Conservation (phyloP, 2,888 invertebrate species). For the Clepsis dumicolana region DNA sequence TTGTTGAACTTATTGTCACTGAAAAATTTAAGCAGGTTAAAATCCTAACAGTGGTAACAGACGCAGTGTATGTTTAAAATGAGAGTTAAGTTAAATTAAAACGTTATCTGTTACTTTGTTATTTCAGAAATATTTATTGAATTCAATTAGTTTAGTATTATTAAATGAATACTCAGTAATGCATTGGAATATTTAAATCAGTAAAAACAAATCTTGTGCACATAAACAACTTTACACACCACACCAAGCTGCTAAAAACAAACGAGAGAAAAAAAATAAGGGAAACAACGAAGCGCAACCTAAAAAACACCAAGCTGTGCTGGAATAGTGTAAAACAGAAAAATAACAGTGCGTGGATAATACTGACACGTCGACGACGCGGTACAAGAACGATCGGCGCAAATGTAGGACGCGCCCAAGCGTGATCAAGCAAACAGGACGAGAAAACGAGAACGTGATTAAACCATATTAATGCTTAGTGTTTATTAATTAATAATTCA, state of each 20-base stretch:
- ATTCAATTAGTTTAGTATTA: slow-evolving; percentile 2
- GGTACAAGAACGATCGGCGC: slow-evolving; percentile 53
- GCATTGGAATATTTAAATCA: background rate
- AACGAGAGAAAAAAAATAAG: slow-evolving; percentile 47
- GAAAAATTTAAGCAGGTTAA: slow-evolving; percentile 12
- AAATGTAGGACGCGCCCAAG: slow-evolving; percentile 61
- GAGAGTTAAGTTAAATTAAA: background rate
- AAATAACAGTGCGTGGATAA: slow-evolving; percentile 2
- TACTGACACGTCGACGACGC: slow-evolving; percentile 40
- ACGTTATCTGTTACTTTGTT: slow-evolving; percentile 20
- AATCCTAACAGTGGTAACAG: background rate
- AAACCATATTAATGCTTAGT: slow-evolving; percentile 63
- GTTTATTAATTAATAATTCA: slow-evolving; percentile 37
- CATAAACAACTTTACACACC: slow-evolving; percentile 51
- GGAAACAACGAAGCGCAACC: slow-evolving; percentile 46
- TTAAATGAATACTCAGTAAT: background rate
- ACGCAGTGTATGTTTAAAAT: background rate
- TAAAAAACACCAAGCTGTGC: slow-evolving; percentile 52
- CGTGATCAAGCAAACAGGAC: slow-evolving; percentile 75
- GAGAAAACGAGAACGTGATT: slow-evolving; percentile 64
- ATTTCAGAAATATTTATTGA: background rate
- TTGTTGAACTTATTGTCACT: slow-evolving; percentile 61
- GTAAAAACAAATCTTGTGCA: slow-evolving; percentile 32
- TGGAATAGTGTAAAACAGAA: slow-evolving; percentile 28
- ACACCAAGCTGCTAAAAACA: slow-evolving; percentile 60